Evolutionary conservation across 53 echinoderm and acorn worm genomes (phyloP), one percentile per base, ranked within the genome.

Genomic region (Luidia sarsii): DNA sequence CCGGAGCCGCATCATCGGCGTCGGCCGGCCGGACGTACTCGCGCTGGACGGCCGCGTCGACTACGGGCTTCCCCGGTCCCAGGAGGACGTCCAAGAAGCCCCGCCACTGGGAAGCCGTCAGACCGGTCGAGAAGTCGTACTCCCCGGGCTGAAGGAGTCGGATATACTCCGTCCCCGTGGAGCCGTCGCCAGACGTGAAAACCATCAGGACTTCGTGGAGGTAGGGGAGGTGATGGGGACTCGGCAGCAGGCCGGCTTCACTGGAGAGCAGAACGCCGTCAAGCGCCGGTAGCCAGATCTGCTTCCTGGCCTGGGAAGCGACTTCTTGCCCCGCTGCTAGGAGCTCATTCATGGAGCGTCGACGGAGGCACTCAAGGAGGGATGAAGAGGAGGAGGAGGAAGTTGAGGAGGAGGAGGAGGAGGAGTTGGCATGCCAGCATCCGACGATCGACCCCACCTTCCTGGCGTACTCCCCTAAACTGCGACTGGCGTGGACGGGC

Each of bases 321-420:
- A 65, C 54, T 9, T 48, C 13, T 31, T 20, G 51, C 10, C 65
- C 62, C 6, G 55, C 73, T 13, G 24, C 50, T 3, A 73, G 73
- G 1, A 65, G 14, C 19, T 74, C 64, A 20, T 63, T 28, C 59
- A 75, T 52, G 4, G 64, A 49, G 13, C 18, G 39, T 50, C 32
- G 37, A n/a, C 70, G 87, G 21, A 87, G 57, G 50, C 87, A 87
- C 38, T 86, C 55, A 2, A 90, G 60, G 18, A 97, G 85, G 9
- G 69, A 66, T 1, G 57, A 39, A 18, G 53, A 37, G 1, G 56
- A 71, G 37, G 27, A 24, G 1, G 38, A 56, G 7, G 4, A 27
- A n/a, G n/a, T n/a, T n/a, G 69, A 66, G 1, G 57, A 39, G 22
- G 53, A 37, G 1, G 56, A 71, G 37, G 27, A 24, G 1, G 38